Evolutionary conservation across 2,888 invertebrate genomes (phyloP).

Genomic region (Drosophila parthenogenetica): DNA sequence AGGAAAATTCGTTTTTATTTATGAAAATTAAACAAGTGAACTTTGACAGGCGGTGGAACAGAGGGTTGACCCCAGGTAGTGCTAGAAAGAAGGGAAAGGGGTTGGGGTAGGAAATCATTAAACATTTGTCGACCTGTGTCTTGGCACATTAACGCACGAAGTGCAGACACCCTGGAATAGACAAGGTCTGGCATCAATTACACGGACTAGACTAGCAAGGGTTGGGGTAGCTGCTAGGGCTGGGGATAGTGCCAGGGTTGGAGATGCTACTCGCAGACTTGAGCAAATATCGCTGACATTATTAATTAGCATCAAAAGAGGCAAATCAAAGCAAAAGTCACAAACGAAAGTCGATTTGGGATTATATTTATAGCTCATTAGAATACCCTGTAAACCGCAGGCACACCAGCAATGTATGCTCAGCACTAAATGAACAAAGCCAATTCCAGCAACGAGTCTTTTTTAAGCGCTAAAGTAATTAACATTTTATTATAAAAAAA

Average conservation of each 20-base stretch:
- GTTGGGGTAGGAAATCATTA: slow-evolving; percentile 52
- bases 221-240: background rate
- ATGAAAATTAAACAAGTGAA: slow-evolving; percentile 77
- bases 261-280: background rate
- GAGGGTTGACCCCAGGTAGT: slow-evolving; percentile 44
- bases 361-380: slow-evolving; percentile 21
- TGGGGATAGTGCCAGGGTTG: background rate
- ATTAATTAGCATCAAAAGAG: slow-evolving; percentile 46
- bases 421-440: no score
- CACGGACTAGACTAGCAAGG: slow-evolving; percentile 1
- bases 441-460: no score
- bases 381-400: background rate
- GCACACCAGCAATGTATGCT: background rate
- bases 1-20: slow-evolving; percentile 63
- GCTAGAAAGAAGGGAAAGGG: no score
- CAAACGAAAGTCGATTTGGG: slow-evolving; percentile 17
- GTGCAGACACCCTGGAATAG: slow-evolving; percentile 14
- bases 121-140: slow-evolving; percentile 63
- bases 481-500: no score
- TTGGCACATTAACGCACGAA: slow-evolving; percentile 67
- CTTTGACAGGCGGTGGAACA: slow-evolving; percentile 72
- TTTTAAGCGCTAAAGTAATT: background rate
- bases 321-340: slow-evolving; percentile 59
- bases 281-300: slow-evolving; percentile 36
- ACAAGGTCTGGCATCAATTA: slow-evolving; percentile 64